Base-by-base conservation (phyloP, 2,888 invertebrate species). In the Sialis fuliginosa region DNA sequence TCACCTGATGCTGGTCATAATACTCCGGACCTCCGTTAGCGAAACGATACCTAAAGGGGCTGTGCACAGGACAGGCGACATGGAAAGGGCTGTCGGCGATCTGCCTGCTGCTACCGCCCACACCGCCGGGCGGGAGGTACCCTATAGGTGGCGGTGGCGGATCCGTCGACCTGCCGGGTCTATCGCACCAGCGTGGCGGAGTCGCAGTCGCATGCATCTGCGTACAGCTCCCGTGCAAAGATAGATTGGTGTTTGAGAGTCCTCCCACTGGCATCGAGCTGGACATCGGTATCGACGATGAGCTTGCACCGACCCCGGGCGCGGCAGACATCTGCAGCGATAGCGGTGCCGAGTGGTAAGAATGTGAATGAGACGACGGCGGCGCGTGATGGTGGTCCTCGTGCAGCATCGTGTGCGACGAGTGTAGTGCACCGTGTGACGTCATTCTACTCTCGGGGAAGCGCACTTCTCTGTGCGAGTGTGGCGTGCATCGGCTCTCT, bases 1-100 rank as follows among this genome's bases (percentile, higher is more conserved):
- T 56, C 61, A 65, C 62, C 65, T 66, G 70, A 53, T 69, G 68
- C 45, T 52, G 62, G 22, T 61, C 63, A 53, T 66, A 67, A 53
- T 63, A 69, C 48, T 70, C 71, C 37, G 66, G 62, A 32, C 66
- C 67, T 39, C 71, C 72, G 58, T 72, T 73, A 50, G 69, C 65
- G 58, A 67, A 70, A 50, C 72, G 65, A 60, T 77, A 81, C 52
- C 82, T 68, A 62, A 79, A 81, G 31, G 82, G 81, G 58, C 81
- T 81, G 67, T 82, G 82, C 58, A 82, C 80, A 42, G 82, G 82
- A 58, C 82, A 82, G 58, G 76, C 72, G 60, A 66, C 62, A 57
- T 67, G 67, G 60, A 63, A 70, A 50, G 62, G 67, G 54, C 60
- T 67, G 64, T 69, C 67, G 62, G 66, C 59, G 58, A 67, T 56